Evolutionary conservation across 2,113 vertebrate genomes (phyloP).

Genomic region (Gobius niger): DNA sequence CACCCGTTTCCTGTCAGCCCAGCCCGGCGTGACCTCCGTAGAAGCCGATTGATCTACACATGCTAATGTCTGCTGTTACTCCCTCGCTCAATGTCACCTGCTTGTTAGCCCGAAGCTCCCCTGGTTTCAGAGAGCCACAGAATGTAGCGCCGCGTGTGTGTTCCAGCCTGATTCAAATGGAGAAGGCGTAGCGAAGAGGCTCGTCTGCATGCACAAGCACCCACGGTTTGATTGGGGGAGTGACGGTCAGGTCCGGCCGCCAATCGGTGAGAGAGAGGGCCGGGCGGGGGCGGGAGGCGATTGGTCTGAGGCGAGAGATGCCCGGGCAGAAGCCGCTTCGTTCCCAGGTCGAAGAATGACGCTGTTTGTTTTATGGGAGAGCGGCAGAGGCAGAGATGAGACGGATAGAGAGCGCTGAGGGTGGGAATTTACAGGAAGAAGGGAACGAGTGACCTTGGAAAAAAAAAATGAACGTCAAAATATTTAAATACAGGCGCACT

Average conservation of each 20-base stretch:
- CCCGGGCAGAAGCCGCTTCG: no score
- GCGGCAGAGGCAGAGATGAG: constrained; percentile 22
- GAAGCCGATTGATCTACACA: constrained; percentile 69
- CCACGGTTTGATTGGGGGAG: constrained; percentile 13
- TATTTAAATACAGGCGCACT: neutral
- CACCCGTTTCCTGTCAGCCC: constrained; percentile 53
- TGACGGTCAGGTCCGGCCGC: constrained; percentile 30
- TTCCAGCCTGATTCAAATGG: constrained; percentile 57
- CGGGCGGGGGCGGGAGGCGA: no score
- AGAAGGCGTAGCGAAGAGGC: constrained; percentile 40
- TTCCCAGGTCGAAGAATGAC: constrained; percentile 52
- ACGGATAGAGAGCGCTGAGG: constrained; percentile 6
- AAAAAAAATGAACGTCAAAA: neutral
- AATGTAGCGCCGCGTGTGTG: constrained; percentile 11
- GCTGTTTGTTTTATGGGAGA: constrained; percentile 61
- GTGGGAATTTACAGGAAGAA: constrained; percentile 16
- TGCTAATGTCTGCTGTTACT: constrained; percentile 55
- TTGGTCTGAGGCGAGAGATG: no score
- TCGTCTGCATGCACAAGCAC: constrained; percentile 62
- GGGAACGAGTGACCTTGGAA: constrained; percentile 24
- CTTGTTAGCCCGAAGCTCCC: constrained; percentile 52
- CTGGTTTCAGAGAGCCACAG: constrained; percentile 30
- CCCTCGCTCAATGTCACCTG: constrained; percentile 67
- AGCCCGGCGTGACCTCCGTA: constrained; percentile 59
- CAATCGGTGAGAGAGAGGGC: constrained; percentile 37